A percentile compares a stretch with the other conserved stretches of the same genome.
Conservation (phyloP, 1,140 invertebrate species). For the Rhizoglyphus robini region DNA sequence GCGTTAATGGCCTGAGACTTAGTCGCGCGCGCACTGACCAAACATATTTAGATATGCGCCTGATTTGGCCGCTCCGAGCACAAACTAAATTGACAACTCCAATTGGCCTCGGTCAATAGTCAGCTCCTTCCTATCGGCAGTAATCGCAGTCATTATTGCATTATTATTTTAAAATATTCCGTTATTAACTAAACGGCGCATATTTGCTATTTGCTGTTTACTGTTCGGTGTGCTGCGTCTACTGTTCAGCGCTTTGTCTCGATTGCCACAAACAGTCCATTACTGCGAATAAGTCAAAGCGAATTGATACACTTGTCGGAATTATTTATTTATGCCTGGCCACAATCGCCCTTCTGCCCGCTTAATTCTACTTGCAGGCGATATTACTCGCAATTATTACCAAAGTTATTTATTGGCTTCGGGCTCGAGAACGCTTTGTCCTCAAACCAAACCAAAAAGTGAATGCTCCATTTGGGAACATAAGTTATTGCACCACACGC, state of each 20-base stretch:
- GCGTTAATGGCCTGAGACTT: neutral
- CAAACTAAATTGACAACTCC: neutral
- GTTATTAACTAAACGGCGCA: neutral
- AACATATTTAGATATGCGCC: too few relatives aligned
- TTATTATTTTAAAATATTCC: neutral
- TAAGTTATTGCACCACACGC: neutral
- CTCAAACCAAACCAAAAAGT: too few relatives aligned
- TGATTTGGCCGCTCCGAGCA: neutral
- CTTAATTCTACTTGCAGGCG: too few relatives aligned
- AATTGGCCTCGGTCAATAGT: too few relatives aligned
- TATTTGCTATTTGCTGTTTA: neutral
- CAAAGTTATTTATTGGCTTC: constrained; percentile 5
- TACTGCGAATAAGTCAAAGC: too few relatives aligned
- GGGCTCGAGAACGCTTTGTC: neutral
- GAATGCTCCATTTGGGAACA: neutral
- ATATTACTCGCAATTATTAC: neutral
- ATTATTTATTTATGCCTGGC: too few relatives aligned
- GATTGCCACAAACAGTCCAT: neutral
- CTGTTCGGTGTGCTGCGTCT: neutral
- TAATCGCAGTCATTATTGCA: neutral
- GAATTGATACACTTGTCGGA: too few relatives aligned
- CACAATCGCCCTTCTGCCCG: too few relatives aligned
- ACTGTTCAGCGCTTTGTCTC: neutral
- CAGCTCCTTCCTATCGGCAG: neutral
- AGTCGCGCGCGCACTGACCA: neutral